These are phyloP conservation scores for Neoniphon sammara DNA, from an alignment of 2,797 vertebrate species.

Conservation along the genomic window DNA sequence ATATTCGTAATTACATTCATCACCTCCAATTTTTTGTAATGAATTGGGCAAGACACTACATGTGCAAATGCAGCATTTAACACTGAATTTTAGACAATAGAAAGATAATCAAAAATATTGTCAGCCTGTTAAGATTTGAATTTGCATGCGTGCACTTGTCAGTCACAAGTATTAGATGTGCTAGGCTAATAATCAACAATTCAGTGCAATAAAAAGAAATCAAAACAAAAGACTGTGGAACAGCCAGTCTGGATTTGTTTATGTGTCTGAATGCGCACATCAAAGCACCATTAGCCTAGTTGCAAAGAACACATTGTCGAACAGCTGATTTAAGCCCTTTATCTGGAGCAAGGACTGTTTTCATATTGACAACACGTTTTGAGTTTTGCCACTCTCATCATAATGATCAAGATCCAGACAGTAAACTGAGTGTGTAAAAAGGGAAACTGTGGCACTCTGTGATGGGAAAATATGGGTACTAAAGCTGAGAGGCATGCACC, in stretches of 20 bases:
- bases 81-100: too few relatives aligned
- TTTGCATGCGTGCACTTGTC: neutral
- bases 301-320: slow-evolving; percentile 10
- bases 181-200: neutral
- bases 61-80: too few relatives aligned
- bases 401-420: slow-evolving; percentile 8
- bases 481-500: slow-evolving; percentile 1
- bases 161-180: neutral
- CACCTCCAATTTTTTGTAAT: too few relatives aligned
- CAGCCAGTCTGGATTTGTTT: neutral
- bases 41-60: too few relatives aligned
- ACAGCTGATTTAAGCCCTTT: neutral
- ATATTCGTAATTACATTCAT: too few relatives aligned
- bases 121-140: too few relatives aligned
- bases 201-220: neutral
- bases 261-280: neutral
- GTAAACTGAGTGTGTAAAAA: slow-evolving; percentile 25
- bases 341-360: slow-evolving; percentile 7
- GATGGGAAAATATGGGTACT: slow-evolving; percentile 10
- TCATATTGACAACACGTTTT: slow-evolving; percentile 25
- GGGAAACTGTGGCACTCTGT: neutral
- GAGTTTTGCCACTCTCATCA: slow-evolving; percentile 19
- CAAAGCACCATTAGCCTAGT: neutral
- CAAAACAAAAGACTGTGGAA: neutral
- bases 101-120: too few relatives aligned